Evolutionary conservation across 1,140 invertebrate species (phyloP).

Genomic region (Caenorhabditis elegans): DNA sequence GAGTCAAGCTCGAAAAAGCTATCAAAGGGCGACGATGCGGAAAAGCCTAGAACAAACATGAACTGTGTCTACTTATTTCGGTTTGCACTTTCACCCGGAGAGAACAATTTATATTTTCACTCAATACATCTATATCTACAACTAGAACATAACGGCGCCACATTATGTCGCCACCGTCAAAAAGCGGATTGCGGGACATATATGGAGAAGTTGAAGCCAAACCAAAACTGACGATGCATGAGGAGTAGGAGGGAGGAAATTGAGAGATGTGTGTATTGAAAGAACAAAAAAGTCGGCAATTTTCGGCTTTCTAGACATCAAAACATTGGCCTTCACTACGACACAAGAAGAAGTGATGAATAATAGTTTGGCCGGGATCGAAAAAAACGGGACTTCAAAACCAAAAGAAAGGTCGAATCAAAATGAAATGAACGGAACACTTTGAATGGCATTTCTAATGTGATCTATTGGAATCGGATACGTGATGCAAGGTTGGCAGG

Average conservation of each 20-base stretch:
- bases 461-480: neutral
- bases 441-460: slow-evolving; percentile 9
- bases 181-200: neutral
- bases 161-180: neutral
- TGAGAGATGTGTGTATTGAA: neutral
- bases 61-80: neutral
- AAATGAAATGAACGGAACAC: neutral
- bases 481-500: neutral
- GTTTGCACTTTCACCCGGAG: slow-evolving; percentile 8
- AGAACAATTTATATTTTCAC: neutral
- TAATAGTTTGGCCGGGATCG: slow-evolving; percentile 3
- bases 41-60: slow-evolving; percentile 14
- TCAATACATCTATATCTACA: neutral
- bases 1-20: neutral
- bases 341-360: neutral
- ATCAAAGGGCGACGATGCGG: slow-evolving; percentile 20
- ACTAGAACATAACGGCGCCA: slow-evolving; percentile 20
- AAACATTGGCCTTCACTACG: neutral
- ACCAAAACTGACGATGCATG: slow-evolving; percentile 1
- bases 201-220: neutral
- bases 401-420: slow-evolving; percentile 14
- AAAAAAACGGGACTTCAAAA: neutral
- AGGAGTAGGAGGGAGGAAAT: neutral
- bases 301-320: neutral
- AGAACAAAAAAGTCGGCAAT: neutral